These are phyloP conservation scores for Bruchidius siliquastri DNA, from an alignment of 2,888 invertebrate species.

Conservation along the genomic window DNA sequence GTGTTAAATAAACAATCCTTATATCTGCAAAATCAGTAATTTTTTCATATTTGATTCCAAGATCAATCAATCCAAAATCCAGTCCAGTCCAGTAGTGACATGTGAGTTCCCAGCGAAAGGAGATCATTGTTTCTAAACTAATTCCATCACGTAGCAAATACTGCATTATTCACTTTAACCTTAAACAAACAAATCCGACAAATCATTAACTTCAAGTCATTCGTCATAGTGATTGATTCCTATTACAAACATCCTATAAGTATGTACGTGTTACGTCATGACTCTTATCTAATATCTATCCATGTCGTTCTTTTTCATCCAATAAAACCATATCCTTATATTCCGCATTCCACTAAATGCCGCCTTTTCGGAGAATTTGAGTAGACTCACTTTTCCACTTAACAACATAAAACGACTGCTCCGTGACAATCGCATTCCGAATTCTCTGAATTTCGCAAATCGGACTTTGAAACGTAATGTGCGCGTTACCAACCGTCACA, in stretches of 20 bases:
- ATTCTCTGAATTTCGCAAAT: not conserved
- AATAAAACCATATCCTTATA: not conserved
- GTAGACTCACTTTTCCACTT: not conserved
- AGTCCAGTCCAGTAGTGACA: too few relatives aligned
- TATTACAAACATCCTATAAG: not conserved
- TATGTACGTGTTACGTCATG: not conserved
- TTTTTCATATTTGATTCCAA: too few relatives aligned
- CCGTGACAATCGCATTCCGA: not conserved
- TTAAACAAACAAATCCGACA: too few relatives aligned
- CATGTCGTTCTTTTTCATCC: not conserved
- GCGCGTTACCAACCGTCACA: not conserved
- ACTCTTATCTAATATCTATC: not conserved
- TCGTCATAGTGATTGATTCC: not conserved
- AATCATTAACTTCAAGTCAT: too few relatives aligned
- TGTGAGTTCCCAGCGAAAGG: too few relatives aligned
- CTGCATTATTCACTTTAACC: too few relatives aligned
- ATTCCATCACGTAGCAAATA: too few relatives aligned
- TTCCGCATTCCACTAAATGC: not conserved
- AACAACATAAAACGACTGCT: too few relatives aligned
- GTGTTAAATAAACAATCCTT: too few relatives aligned
- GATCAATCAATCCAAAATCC: too few relatives aligned
- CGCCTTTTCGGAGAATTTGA: not conserved
- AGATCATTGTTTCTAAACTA: too few relatives aligned
- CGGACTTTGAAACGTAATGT: not conserved
- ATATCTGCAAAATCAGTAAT: too few relatives aligned